Conservation (phyloP, 2,888 invertebrate species). For the Meteorus colon region DNA sequence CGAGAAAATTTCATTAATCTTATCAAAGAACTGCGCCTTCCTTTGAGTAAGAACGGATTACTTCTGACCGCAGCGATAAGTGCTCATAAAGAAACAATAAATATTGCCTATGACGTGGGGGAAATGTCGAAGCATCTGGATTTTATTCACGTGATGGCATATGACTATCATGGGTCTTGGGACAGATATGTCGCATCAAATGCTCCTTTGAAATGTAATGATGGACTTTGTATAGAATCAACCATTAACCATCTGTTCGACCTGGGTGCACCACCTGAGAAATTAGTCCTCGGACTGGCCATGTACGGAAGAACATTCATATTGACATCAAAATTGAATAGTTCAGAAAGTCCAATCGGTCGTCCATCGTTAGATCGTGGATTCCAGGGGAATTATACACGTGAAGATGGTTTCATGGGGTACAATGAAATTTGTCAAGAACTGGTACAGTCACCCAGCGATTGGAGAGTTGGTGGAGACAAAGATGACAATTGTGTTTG, state of each 20-base stretch:
- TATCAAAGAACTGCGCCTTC: conserved; percentile 84
- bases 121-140: conserved; percentile 76
- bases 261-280: conserved; percentile 83
- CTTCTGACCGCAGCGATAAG: conserved; percentile 89
- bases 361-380: conserved; percentile 77
- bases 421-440: conserved; percentile 81
- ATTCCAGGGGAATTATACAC: conserved; percentile 85
- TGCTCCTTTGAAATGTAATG: conserved; percentile 80
- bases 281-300: conserved; percentile 87
- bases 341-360: conserved; percentile 73
- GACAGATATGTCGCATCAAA: conserved; percentile 84
- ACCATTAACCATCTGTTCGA: conserved; percentile 84
- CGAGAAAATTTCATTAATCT: conserved; percentile 84
- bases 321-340: conserved; percentile 63
- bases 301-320: conserved; percentile 89
- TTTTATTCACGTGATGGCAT: conserved; percentile 89
- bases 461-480: conserved; percentile 84
- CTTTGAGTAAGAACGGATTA: conserved; percentile 80
- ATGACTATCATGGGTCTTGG: conserved; percentile 93
- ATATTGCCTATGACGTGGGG: conserved; percentile 84
- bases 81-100: conserved; percentile 84
- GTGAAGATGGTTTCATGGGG: conserved; percentile 88
- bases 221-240: conserved; percentile 82
- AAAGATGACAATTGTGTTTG: conserved; percentile 78
- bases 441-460: conserved; percentile 48